Conservation (phyloP, 92 coral and sea anemone genomes). For the Porites rus region DNA sequence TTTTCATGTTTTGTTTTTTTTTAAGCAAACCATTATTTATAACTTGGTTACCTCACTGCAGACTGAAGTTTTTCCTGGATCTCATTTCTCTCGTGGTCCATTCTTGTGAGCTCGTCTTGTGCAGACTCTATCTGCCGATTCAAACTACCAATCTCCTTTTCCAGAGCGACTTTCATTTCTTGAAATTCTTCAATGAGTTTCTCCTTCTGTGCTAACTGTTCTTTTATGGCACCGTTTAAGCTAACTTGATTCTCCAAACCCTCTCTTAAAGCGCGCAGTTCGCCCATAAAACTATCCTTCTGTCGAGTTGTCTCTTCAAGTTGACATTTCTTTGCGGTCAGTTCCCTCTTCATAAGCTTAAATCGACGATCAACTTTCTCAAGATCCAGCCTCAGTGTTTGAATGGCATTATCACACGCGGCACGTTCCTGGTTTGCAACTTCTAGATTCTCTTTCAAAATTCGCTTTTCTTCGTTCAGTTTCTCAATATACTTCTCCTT, state of each 20-base stretch:
- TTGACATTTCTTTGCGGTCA: slow-evolving; percentile 63
- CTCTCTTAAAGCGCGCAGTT: slow-evolving; percentile 67
- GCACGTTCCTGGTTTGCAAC: slow-evolving; percentile 75
- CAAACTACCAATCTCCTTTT: slow-evolving; percentile 55
- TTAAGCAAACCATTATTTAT: too few species aligned
- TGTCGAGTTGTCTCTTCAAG: slow-evolving; percentile 75
- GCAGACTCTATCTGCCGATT: slow-evolving; percentile 50
- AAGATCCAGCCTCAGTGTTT: slow-evolving; percentile 74
- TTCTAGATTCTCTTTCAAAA: slow-evolving; percentile 52
- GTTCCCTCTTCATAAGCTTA: slow-evolving; percentile 86
- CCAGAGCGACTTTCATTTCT: slow-evolving; percentile 54
- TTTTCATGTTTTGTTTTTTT: too few species aligned
- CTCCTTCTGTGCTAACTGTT: slow-evolving; percentile 66
- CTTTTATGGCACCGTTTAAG: slow-evolving; percentile 60
- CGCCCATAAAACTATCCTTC: slow-evolving; percentile 66
- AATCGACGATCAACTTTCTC: slow-evolving; percentile 93
- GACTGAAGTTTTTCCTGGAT: slow-evolving; percentile 65
- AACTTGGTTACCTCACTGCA: slow-evolving; percentile 56
- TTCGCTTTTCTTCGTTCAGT: slow-evolving; percentile 69
- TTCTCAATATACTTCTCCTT: slow-evolving; percentile 47
- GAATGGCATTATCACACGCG: slow-evolving; percentile 84
- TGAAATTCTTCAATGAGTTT: slow-evolving; percentile 57
- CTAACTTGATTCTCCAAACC: slow-evolving; percentile 69
- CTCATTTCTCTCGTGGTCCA: slow-evolving; percentile 51
- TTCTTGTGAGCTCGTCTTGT: slow-evolving; percentile 42